These are phyloP conservation scores for Ophioderma brevispina DNA, from an alignment of 35 echinoderm and acorn worm genomes.

Conservation along the genomic window DNA sequence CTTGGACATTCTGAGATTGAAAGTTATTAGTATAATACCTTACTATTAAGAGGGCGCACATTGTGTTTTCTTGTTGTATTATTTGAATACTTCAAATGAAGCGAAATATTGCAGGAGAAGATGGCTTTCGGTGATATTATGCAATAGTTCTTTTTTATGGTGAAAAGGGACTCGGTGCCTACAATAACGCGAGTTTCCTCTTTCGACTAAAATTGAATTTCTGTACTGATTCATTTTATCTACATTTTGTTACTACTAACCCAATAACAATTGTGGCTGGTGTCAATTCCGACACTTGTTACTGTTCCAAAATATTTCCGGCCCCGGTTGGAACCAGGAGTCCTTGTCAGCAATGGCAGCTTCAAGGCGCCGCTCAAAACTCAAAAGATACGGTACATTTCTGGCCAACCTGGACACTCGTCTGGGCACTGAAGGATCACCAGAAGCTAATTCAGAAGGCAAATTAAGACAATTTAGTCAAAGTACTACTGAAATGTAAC, in stretches of 20 bases:
- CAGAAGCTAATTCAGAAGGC: neutral
- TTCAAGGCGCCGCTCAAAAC: slow-evolving; percentile 37
- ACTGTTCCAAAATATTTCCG: slow-evolving; percentile 35
- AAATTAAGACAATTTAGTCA: too few relatives aligned
- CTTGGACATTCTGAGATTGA: neutral
- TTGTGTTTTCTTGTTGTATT: too few relatives aligned
- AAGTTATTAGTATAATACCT: too few relatives aligned
- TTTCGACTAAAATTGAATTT: neutral
- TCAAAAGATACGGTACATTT: neutral
- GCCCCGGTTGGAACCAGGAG: slow-evolving; percentile 45
- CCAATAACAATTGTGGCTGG: slow-evolving; percentile 36
- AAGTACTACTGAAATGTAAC: too few relatives aligned
- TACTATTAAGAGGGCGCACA: too few relatives aligned
- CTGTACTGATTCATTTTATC: neutral
- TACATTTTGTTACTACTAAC: neutral
- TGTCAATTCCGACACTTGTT: slow-evolving; percentile 20
- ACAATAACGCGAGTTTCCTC: neutral
- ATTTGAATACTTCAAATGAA: too few relatives aligned
- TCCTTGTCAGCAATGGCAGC: slow-evolving; percentile 54
- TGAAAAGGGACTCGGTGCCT: neutral
- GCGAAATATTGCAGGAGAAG: neutral
- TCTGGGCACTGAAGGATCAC: neutral
- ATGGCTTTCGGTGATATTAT: neutral
- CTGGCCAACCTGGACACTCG: neutral
- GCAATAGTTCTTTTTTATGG: neutral